phyloP scores from a whole-genome alignment of 2,113 vertebrate genomes.

The Patagioenas fasciata region DNA sequence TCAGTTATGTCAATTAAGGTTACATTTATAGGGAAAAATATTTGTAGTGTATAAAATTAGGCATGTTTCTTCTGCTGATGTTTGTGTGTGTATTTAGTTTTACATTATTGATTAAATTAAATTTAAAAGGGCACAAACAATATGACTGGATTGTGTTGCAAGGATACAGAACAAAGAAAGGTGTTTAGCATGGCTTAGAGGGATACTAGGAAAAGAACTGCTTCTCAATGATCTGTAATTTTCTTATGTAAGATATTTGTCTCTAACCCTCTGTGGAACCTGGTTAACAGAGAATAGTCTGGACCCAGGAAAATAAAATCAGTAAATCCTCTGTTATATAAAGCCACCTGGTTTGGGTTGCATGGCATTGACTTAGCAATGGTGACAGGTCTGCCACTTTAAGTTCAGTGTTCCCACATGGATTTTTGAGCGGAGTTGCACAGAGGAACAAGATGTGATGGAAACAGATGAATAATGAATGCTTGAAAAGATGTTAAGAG shows the following conservation, averaged over 20 bases:
- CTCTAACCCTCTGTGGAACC: neutral
- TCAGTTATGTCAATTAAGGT: slow-evolving; percentile 35
- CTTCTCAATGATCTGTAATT: neutral
- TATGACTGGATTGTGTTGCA: neutral
- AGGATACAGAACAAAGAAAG: neutral
- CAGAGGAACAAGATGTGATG: neutral
- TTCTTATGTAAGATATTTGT: neutral
- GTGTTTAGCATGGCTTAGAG: neutral
- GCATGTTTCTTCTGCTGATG: neutral
- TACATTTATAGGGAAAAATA: slow-evolving; percentile 14
- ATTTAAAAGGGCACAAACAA: neutral
- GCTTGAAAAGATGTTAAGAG: neutral
- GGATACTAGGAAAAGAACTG: neutral
- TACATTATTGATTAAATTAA: neutral
- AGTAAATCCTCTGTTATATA: neutral
- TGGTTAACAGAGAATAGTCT: neutral
- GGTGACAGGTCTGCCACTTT: neutral
- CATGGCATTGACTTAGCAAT: neutral
- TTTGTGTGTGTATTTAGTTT: neutral
- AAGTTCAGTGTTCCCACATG: neutral
- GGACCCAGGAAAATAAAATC: neutral
- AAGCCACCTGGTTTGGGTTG: neutral
- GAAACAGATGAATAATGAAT: neutral
- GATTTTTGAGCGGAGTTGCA: neutral
- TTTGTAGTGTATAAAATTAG: slow-evolving; percentile 1